Evolutionary conservation across 2,797 vertebrate species (phyloP).

Genomic region (Gallinago solitaria): DNA sequence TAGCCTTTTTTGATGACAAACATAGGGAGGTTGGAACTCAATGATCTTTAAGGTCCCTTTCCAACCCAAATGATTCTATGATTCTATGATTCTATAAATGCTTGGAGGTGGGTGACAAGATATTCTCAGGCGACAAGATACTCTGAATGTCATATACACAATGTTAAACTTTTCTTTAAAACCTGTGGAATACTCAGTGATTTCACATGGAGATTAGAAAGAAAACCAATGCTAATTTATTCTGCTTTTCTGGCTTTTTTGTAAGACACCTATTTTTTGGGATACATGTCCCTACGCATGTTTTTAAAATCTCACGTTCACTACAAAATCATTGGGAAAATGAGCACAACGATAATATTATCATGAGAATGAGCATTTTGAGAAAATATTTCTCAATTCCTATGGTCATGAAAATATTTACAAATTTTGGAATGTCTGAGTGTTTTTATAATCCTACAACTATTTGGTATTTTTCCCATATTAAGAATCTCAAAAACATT

Average conservation of each 20-base stretch:
- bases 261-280: background rate
- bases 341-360: background rate
- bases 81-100: too few relatives aligned
- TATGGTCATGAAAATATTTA: background rate
- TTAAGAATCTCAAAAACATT: background rate
- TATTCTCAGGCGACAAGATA: background rate
- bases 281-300: background rate
- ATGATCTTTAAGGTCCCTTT: too few relatives aligned
- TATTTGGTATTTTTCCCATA: background rate
- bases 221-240: conserved; percentile 4
- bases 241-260: background rate
- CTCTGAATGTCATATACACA: background rate
- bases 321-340: background rate
- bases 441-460: background rate
- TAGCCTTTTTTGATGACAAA: background rate
- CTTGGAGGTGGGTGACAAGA: background rate
- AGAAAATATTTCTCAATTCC: background rate
- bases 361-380: background rate
- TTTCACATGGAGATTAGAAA: background rate
- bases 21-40: too few relatives aligned
- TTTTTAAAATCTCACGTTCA: background rate
- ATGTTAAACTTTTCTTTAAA: background rate
- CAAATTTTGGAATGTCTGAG: background rate
- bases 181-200: background rate
- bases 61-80: too few relatives aligned